Conservation (phyloP, 2,797 vertebrate species). For the Squalus acanthias region DNA sequence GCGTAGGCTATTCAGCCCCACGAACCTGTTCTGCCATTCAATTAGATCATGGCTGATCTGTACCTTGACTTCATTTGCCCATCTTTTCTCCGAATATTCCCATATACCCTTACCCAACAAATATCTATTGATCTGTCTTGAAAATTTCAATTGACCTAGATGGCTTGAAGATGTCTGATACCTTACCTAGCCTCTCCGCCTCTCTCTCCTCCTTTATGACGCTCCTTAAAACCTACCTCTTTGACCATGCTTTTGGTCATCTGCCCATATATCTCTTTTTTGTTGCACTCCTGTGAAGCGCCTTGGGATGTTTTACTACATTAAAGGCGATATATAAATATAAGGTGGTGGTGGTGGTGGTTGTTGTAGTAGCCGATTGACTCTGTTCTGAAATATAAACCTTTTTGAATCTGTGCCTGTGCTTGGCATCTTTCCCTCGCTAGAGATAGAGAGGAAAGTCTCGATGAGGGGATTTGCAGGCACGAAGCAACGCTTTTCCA, state of each 20-base stretch:
- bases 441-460: not conserved
- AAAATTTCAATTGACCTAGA: not conserved
- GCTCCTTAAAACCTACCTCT: too few species aligned
- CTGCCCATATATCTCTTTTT: too few species aligned
- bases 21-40: not conserved
- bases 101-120: not conserved
- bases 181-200: too few species aligned
- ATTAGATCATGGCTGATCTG: not conserved
- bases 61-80: not conserved
- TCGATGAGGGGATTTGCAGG: not conserved
- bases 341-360: too few species aligned
- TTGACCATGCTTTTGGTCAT: too few species aligned
- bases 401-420: not conserved
- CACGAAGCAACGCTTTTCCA: not conserved
- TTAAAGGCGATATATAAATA: too few species aligned
- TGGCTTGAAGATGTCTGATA: not conserved
- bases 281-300: too few species aligned
- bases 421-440: not conserved
- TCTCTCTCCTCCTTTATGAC: too few species aligned
- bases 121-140: not conserved
- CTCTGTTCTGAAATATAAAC: not conserved
- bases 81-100: not conserved
- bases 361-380: not conserved
- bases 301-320: too few species aligned
- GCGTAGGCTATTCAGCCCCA: not conserved